These are phyloP conservation scores for Aphodius granarius DNA, from an alignment of 2,888 invertebrate genomes.

Conservation along the genomic window DNA sequence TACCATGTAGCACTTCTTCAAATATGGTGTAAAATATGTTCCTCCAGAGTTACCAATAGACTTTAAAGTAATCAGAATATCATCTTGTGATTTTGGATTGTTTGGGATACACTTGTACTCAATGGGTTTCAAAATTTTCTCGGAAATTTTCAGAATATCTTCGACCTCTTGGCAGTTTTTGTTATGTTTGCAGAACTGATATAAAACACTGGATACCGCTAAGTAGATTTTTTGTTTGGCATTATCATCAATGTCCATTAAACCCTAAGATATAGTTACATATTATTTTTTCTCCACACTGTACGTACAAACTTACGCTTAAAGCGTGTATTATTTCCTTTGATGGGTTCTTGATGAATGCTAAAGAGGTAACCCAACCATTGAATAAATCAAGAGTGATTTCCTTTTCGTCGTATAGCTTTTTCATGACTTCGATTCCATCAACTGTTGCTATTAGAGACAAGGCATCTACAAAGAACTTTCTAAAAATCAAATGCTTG, in stretches of 20 bases:
- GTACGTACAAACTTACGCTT: conserved; percentile 27
- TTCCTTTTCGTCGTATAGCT: conserved; percentile 28
- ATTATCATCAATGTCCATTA: conserved; percentile 17
- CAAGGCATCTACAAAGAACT: conserved; percentile 35
- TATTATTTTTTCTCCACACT: background rate
- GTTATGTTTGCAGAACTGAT: conserved; percentile 34
- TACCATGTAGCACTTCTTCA: conserved; percentile 34
- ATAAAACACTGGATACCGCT: conserved; percentile 32
- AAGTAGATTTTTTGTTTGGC: conserved; percentile 31
- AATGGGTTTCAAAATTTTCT: conserved; percentile 31
- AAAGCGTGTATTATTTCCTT: conserved; percentile 29
- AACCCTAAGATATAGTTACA: conserved; percentile 11
- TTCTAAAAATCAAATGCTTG: conserved; percentile 21
- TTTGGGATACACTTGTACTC: conserved; percentile 27
- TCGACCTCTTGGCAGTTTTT: conserved; percentile 27
- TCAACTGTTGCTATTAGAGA: conserved; percentile 31
- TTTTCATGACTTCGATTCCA: conserved; percentile 33
- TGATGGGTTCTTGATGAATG: conserved; percentile 31
- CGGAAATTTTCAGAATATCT: conserved; percentile 27
- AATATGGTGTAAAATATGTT: conserved; percentile 25
- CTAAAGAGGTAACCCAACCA: conserved; percentile 34
- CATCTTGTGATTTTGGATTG: conserved; percentile 15
- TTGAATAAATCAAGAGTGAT: conserved; percentile 32
- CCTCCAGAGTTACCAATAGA: conserved; percentile 36
- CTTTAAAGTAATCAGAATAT: conserved; percentile 32